Base-by-base conservation (phyloP, 2,113 vertebrate species). In the Puffinus mauretanicus region DNA sequence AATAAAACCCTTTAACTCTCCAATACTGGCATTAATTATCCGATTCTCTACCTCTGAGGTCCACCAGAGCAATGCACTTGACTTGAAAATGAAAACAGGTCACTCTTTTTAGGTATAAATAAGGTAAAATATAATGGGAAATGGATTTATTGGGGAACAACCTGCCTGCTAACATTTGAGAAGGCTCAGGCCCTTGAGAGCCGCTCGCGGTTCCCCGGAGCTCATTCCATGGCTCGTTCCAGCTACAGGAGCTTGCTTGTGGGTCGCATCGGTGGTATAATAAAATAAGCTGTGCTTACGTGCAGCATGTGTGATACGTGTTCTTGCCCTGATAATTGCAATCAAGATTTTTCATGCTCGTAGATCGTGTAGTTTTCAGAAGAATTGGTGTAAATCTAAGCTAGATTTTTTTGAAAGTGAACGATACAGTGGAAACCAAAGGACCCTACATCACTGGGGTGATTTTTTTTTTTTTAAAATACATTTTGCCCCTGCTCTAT, bases 1-100 rank as follows among this genome's bases (percentile, higher is more conserved):
- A 60, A 72, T 90, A 90, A 93, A 94, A 47, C 54, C 69, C 90
- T 81, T 87, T 87, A 72, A 84, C 25, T 88, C 73, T 87, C 73
- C 64, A 49, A 49, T 40, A 69, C 16, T 21, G 46, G 9, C 25
- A 6, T 94, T 81, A 90, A 84, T 72, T 54, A 58, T 58, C 64
- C 84, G 78, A 84, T 77, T 76, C 78, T 73, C 14, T 69, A 13
- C 49, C 69, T 87, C 64, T 73, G 86, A 92, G 69, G 42, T 69
- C 67, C 67, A 60, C 7, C 27, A 71, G 25, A 54, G n/a, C 77
- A 30, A 47, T 11, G 13, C 36, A 17, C 49, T 64, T 34, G 40
- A 57, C 70, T 29, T 62, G 49, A 42, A 82, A 76, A 69, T 70
- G 42, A 62, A 54, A 78, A 32, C 64, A n/a, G 80, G 64, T 62